phyloP scores from a whole-genome alignment of 1,140 invertebrate genomes.

The Diabrotica virgifera region DNA sequence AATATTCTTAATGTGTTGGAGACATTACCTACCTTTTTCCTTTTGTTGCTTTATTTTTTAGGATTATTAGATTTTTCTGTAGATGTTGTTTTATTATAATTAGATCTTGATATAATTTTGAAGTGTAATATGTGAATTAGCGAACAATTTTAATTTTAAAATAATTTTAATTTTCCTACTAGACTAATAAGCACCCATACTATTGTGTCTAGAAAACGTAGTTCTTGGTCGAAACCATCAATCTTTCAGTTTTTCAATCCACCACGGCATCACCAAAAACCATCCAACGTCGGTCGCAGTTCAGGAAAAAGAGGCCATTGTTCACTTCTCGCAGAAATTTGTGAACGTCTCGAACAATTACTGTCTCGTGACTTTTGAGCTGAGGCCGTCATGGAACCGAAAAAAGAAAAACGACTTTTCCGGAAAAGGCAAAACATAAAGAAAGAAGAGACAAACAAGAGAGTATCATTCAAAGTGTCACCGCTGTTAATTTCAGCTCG shows the following conservation, averaged over 20 bases:
- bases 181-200: not conserved
- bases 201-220: not conserved
- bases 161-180: too few relatives aligned
- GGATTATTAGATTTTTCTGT: too few relatives aligned
- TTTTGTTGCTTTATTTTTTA: too few relatives aligned
- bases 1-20: too few relatives aligned
- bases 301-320: not conserved
- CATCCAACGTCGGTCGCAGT: not conserved
- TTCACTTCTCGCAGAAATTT: conserved; percentile 1
- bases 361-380: conserved; percentile 11
- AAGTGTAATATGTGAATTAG: too few relatives aligned
- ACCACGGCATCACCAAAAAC: not conserved
- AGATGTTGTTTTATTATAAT: too few relatives aligned
- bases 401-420: not conserved
- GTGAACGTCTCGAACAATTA: conserved; percentile 13
- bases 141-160: too few relatives aligned
- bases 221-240: conserved; percentile 2
- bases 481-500: too few relatives aligned
- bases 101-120: too few relatives aligned
- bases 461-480: conserved; percentile 8
- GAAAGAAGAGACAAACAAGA: conserved; percentile 3
- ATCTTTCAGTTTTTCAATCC: conserved; percentile 7
- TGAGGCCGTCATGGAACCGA: not conserved
- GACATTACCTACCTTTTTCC: too few relatives aligned
- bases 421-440: not conserved